Evolutionary conservation across 2,113 vertebrate species (phyloP).

Genomic region (Onychostruthus taczanowskii): DNA sequence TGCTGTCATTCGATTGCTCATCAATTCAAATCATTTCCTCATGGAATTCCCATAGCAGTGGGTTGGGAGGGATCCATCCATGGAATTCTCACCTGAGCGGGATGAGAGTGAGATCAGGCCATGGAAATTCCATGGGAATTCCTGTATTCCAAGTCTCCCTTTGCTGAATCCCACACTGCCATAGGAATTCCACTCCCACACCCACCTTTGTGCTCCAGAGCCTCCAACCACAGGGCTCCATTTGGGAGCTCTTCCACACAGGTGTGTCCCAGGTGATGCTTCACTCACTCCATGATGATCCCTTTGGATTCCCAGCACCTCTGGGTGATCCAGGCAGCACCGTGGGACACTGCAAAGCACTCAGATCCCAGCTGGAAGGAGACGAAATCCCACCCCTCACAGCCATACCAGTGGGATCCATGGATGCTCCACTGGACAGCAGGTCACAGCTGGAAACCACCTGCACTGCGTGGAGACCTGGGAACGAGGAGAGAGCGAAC

Average conservation of each 20-base stretch:
- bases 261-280: background rate
- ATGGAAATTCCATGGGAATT: background rate
- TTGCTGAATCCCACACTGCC: background rate
- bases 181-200: background rate
- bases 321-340: background rate
- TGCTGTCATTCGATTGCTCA: background rate
- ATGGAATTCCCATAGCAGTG: background rate
- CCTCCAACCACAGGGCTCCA: no score
- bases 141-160: background rate
- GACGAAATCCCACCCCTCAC: background rate
- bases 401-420: no score
- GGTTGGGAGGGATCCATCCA: background rate
- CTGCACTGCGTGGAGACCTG: background rate
- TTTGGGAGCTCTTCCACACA: background rate
- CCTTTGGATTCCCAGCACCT: background rate
- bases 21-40: background rate
- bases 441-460: background rate
- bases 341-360: background rate
- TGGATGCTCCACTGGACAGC: background rate
- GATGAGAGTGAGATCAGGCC: background rate
- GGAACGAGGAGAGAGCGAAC: fast-evolving
- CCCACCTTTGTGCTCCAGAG: background rate
- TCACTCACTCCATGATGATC: background rate
- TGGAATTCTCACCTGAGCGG: background rate
- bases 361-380: background rate